Conservation (phyloP, 1,140 invertebrate genomes). For the Nymphalis io region DNA sequence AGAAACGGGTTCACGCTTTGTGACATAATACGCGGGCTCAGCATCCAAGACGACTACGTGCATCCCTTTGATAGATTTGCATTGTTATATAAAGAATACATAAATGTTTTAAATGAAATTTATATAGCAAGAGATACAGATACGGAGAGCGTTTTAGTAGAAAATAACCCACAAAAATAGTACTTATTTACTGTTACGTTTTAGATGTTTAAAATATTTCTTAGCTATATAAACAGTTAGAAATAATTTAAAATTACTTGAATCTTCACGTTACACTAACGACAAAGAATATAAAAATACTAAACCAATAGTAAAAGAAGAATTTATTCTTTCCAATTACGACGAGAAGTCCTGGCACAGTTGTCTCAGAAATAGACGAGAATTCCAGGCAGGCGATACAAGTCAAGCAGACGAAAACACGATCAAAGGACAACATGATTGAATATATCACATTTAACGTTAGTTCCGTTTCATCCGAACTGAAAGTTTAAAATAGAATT, state of each 20-base stretch:
- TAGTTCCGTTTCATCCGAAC: not conserved
- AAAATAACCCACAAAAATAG: no score
- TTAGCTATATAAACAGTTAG: no score
- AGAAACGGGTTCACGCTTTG: constrained; percentile 39
- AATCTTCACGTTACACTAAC: no score
- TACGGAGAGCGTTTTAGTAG: no score
- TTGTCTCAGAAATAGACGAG: not conserved
- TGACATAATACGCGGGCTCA: constrained; percentile 41
- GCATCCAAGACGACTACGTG: not conserved
- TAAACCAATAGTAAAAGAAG: no score
- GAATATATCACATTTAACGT: not conserved
- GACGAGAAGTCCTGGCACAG: no score
- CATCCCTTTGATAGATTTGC: not conserved
- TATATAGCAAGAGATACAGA: no score
- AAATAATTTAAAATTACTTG: no score
- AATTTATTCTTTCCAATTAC: no score
- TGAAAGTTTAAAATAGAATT: not conserved
- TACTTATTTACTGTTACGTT: no score
- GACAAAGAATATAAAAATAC: no score
- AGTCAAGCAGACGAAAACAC: not conserved
- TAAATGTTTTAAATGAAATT: not conserved
- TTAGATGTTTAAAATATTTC: no score
- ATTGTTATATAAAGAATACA: not conserved
- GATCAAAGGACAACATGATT: not conserved
- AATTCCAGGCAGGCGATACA: not conserved